These are phyloP conservation scores for Empidonax traillii DNA, from an alignment of 2,113 vertebrate genomes.

Conservation along the genomic window DNA sequence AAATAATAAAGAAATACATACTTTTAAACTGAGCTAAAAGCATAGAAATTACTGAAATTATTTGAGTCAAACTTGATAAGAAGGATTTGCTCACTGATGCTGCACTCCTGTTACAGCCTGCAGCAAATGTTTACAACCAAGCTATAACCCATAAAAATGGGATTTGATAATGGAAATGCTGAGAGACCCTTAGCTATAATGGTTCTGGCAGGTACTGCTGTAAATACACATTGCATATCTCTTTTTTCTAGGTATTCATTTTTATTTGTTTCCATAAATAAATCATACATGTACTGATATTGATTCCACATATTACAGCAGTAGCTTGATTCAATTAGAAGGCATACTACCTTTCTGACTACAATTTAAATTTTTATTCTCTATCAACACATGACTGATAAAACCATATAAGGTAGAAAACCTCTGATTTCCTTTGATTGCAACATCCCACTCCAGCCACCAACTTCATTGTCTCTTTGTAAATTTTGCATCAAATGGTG, in stretches of 20 bases:
- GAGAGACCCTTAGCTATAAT: conserved; percentile 13
- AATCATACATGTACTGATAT: not conserved
- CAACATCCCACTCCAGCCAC: not conserved
- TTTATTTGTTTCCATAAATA: conserved; percentile 30
- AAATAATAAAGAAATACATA: not conserved
- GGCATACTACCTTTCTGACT: not conserved
- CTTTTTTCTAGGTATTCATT: not conserved
- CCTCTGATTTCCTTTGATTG: not conserved
- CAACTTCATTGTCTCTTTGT: not conserved
- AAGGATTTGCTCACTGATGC: conserved; percentile 54
- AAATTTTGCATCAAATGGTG: conserved; percentile 1
- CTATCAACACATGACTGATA: not conserved
- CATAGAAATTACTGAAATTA: conserved; percentile 11
- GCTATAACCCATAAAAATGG: conserved; percentile 48
- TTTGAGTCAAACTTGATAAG: conserved; percentile 18
- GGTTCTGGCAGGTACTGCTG: not conserved
- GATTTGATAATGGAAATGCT: conserved; percentile 51
- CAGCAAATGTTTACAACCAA: conserved; percentile 43
- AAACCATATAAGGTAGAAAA: not conserved
- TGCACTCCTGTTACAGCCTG: conserved; percentile 30
- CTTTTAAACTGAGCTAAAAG: not conserved
- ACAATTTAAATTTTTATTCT: not conserved
- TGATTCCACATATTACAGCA: not conserved
- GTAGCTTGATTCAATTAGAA: not conserved
- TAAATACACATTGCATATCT: conserved; percentile 4